Percentiles rank a stretch among this genome's conserved stretches.
These are phyloP conservation scores for Melangyna quadrimaculata DNA, from an alignment of 2,888 invertebrate species.

Conservation along the genomic window DNA sequence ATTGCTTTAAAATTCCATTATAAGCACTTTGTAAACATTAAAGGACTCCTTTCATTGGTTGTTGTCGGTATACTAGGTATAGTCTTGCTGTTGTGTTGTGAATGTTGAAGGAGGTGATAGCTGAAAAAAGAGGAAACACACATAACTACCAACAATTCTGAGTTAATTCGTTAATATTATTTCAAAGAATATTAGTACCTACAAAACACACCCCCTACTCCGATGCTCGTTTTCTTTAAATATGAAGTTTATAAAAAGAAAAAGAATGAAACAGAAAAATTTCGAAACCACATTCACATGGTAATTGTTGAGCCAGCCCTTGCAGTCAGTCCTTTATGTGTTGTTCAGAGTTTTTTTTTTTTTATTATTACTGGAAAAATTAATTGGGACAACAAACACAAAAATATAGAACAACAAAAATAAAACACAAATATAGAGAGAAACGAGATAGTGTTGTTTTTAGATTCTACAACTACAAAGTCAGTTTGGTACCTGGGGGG, in stretches of 20 bases:
- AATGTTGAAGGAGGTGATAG: background rate
- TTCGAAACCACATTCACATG: conserved; percentile 57
- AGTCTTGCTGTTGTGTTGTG: background rate
- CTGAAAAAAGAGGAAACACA: background rate
- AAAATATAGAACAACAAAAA: background rate
- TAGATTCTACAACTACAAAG: conserved; percentile 1
- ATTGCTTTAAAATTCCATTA: conserved; percentile 70
- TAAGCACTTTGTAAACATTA: conserved; percentile 70
- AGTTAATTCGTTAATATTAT: conserved; percentile 68
- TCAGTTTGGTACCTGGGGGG: too few relatives aligned
- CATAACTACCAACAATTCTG: conserved; percentile 49
- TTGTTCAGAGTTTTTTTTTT: conserved; percentile 65
- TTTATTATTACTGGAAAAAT: conserved; percentile 61
- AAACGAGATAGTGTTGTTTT: conserved; percentile 28
- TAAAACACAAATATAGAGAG: background rate
- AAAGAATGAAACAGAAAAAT: background rate
- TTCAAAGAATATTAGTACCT: conserved; percentile 44
- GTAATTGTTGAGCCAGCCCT: conserved; percentile 51
- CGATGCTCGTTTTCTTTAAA: background rate
- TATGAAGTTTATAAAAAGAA: background rate
- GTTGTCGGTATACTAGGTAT: background rate
- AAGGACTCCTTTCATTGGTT: conserved; percentile 56
- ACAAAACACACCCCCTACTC: background rate
- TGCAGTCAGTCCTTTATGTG: conserved; percentile 51
- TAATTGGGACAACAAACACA: conserved; percentile 55